phyloP scores from a whole-genome alignment of 64 coral and sea anemone genomes.

The Montipora sp. region DNA sequence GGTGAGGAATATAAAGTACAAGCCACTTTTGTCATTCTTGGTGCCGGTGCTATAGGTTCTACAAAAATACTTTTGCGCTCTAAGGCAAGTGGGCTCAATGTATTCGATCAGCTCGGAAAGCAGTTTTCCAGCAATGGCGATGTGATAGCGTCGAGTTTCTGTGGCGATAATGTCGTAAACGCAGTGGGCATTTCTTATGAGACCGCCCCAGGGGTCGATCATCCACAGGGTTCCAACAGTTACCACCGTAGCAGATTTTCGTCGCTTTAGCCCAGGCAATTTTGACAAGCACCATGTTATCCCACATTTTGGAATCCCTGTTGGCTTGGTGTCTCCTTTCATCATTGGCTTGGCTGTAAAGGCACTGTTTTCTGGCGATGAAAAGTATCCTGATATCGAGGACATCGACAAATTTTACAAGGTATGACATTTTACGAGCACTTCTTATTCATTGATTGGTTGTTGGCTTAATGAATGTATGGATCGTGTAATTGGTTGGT shows the following conservation, averaged over 20 bases:
- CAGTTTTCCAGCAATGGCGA: conserved; percentile 61
- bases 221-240: conserved; percentile 33
- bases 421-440: background rate
- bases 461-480: no score
- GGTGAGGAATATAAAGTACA: conserved; percentile 2
- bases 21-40: conserved; percentile 48
- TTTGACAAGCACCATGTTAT: conserved; percentile 39
- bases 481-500: no score
- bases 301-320: conserved; percentile 30
- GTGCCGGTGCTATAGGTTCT: conserved; percentile 48
- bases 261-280: background rate
- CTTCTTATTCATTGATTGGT: background rate
- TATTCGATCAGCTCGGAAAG: background rate
- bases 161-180: conserved; percentile 33
- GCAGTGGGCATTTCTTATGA: conserved; percentile 40
- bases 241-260: conserved; percentile 20
- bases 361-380: background rate
- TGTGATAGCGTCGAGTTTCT: conserved; percentile 19
- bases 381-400: background rate
- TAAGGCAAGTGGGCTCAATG: conserved; percentile 31
- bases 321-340: background rate
- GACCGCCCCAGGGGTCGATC: background rate
- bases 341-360: background rate
- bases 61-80: conserved; percentile 66
- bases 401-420: conserved; percentile 22